A percentile compares a stretch with the other conserved stretches of the same genome.
Evolutionary conservation across 2,888 invertebrate genomes (phyloP).

Genomic region (Orchestes rusci): DNA sequence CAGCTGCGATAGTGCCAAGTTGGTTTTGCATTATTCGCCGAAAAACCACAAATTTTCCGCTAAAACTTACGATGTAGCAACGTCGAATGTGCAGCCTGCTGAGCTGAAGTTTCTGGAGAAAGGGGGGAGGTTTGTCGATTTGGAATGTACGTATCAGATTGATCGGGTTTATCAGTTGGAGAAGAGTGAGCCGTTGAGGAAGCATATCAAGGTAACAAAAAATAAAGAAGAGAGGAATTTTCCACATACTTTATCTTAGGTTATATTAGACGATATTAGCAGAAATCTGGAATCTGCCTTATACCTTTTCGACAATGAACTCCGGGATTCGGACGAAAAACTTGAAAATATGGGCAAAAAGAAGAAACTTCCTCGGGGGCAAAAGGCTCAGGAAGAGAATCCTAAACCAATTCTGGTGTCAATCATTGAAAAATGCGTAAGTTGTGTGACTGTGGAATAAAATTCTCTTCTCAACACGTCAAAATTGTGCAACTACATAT

Average conservation of each 20-base stretch:
- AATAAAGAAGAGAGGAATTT: conserved; percentile 8
- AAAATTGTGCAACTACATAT: background rate
- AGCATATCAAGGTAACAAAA: conserved; percentile 64
- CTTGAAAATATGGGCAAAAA: conserved; percentile 59
- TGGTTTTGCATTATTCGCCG: conserved; percentile 56
- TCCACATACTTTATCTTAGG: too few species aligned
- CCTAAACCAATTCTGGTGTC: conserved; percentile 56
- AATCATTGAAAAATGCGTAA: conserved; percentile 49
- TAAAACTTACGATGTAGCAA: conserved; percentile 56
- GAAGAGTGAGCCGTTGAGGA: conserved; percentile 57
- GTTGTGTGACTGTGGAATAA: background rate
- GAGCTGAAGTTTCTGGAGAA: conserved; percentile 72
- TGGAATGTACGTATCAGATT: conserved; percentile 70
- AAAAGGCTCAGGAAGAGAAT: conserved; percentile 39
- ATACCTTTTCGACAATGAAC: conserved; percentile 67
- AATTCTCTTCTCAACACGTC: background rate
- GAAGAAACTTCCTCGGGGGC: conserved; percentile 44
- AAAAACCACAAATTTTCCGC: conserved; percentile 52
- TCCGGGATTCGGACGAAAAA: conserved; percentile 54
- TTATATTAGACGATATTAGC: conserved; percentile 47
- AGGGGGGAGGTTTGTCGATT: conserved; percentile 64
- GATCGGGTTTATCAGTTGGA: conserved; percentile 68
- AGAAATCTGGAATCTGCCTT: conserved; percentile 56
- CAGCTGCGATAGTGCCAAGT: conserved; percentile 53
- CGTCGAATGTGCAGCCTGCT: conserved; percentile 54